Conservation (phyloP, 37 sponge, comb jelly and placozoan genomes). For the Mnemiopsis leidyi region DNA sequence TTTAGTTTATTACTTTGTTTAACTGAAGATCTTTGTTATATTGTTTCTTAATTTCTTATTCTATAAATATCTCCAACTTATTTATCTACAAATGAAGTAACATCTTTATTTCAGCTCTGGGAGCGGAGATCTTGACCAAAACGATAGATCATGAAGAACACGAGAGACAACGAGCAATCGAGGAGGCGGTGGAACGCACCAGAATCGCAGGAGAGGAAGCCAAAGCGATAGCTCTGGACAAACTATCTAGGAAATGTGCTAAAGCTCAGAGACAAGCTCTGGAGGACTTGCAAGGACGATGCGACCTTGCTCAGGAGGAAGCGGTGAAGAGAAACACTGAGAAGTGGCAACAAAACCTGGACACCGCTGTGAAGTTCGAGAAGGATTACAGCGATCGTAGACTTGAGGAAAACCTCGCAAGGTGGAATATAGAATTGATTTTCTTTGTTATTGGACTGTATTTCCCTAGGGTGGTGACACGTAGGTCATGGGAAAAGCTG, state of each 20-base stretch:
- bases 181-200: constrained; percentile 42
- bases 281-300: constrained; percentile 50
- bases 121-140: constrained; percentile 61
- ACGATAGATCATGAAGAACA: constrained; percentile 57
- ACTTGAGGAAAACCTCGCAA: constrained; percentile 39
- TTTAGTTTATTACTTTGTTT: no score
- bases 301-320: constrained; percentile 39
- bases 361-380: constrained; percentile 18
- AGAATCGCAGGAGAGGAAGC: neutral
- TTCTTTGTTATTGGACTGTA: no score
- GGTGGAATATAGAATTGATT: neutral
- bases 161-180: constrained; percentile 28
- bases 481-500: no score
- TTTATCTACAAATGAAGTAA: neutral
- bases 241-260: constrained; percentile 39
- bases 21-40: no score
- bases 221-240: constrained; percentile 47
- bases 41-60: no score
- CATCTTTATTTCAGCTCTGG: neutral
- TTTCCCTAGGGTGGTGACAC: no score
- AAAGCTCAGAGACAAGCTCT: constrained; percentile 3
- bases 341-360: constrained; percentile 29
- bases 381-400: constrained; percentile 58
- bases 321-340: neutral
- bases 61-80: neutral